Evolutionary conservation across 1,140 invertebrate genomes (phyloP).

Genomic region (Drosophila seguyi): DNA sequence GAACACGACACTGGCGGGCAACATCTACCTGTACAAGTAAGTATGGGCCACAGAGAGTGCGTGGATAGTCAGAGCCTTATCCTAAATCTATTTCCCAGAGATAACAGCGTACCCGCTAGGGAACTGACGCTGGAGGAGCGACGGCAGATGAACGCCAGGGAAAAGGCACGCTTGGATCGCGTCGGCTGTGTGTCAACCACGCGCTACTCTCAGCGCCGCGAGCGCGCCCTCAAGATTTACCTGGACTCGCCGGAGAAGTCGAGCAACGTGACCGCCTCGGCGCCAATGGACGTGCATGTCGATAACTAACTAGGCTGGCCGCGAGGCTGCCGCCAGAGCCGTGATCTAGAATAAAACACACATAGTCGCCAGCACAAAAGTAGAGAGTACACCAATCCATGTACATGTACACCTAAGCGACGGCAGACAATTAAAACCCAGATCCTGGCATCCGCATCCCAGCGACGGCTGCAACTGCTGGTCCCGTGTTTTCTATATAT

Average conservation of each 20-base stretch:
- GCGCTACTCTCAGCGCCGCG: conserved; percentile 87
- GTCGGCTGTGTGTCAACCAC: conserved; percentile 80
- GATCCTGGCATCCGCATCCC: conserved; percentile 25
- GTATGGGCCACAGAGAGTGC: background rate
- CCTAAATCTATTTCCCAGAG: conserved; percentile 85
- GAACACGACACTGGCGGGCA: conserved; percentile 58
- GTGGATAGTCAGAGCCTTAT: background rate
- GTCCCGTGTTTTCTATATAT: conserved; percentile 32
- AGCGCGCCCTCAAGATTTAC: conserved; percentile 91
- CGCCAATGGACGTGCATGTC: conserved; percentile 66
- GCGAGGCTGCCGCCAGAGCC: conserved; percentile 11
- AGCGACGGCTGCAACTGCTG: conserved; percentile 18
- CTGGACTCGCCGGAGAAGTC: conserved; percentile 86
- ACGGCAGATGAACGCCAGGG: conserved; percentile 87
- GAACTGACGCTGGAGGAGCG: conserved; percentile 88
- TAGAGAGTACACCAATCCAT: conserved; percentile 30
- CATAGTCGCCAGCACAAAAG: conserved; percentile 5
- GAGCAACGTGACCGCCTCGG: conserved; percentile 66
- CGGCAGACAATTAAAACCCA: conserved; percentile 50
- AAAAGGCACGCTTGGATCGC: conserved; percentile 86
- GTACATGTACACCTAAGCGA: conserved; percentile 37
- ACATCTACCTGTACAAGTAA: conserved; percentile 83
- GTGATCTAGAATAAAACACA: background rate
- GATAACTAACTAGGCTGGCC: conserved; percentile 48
- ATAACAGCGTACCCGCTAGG: conserved; percentile 87